Conservation (phyloP, 2,113 vertebrate species). For the Thalassarche chlororhynchos region DNA sequence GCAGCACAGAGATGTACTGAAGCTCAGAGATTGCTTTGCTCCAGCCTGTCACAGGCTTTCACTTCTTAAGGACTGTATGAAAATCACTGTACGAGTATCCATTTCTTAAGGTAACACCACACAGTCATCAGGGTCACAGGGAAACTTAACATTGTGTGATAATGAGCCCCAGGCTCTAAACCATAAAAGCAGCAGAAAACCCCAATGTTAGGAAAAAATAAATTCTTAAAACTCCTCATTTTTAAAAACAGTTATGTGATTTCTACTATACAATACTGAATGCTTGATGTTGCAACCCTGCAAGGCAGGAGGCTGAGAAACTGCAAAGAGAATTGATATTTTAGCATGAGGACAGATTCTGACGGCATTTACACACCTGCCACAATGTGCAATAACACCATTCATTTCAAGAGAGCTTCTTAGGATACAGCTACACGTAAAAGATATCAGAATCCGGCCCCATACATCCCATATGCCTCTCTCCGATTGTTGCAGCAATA, state of each 20-base stretch:
- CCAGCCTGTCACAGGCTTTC: background rate
- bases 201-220: background rate
- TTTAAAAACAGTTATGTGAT: background rate
- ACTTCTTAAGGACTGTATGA: background rate
- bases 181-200: background rate
- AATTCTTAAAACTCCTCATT: background rate
- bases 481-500: background rate
- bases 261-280: background rate
- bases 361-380: background rate
- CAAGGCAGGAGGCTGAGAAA: background rate
- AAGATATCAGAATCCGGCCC: background rate
- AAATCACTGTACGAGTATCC: background rate
- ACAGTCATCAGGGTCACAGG: background rate
- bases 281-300: background rate
- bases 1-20: background rate
- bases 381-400: background rate
- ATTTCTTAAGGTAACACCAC: background rate
- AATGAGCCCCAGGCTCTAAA: background rate
- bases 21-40: background rate
- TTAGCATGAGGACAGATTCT: background rate
- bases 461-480: background rate
- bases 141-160: background rate
- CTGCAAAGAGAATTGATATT: background rate
- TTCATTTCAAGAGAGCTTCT: background rate
- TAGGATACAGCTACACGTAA: background rate